phyloP scores from a whole-genome alignment of 2,113 vertebrate genomes.

The Lophura nycthemera region DNA sequence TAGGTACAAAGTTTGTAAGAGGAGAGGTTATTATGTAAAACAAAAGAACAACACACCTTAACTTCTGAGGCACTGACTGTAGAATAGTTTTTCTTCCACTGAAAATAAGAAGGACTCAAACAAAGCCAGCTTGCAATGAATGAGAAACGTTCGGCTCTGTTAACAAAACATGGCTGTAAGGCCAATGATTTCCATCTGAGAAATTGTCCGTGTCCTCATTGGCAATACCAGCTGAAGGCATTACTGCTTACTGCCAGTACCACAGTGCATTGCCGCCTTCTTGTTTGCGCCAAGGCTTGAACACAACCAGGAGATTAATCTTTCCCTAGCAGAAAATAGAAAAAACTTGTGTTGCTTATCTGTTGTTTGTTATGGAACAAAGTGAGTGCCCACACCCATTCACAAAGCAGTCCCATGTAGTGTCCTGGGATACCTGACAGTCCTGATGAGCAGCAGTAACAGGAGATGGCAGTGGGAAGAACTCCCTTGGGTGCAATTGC shows the following conservation, averaged over 20 bases:
- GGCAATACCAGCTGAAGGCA: neutral
- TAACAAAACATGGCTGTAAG: neutral
- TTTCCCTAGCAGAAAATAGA: neutral
- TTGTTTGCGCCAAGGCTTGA: neutral
- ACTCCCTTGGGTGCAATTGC: neutral
- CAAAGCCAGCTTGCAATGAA: slow-evolving; percentile 21
- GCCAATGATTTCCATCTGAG: slow-evolving; percentile 21
- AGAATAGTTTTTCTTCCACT: neutral
- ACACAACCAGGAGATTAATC: rapidly evolving
- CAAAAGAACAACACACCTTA: neutral
- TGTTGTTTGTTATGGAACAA: neutral
- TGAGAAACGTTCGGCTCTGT: neutral
- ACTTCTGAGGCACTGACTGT: neutral
- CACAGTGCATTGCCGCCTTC: neutral
- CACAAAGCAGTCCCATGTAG: neutral
- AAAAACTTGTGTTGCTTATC: neutral
- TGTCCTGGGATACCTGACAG: neutral
- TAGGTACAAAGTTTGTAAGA: neutral
- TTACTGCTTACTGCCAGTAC: neutral
- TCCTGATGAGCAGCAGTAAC: rapidly evolving
- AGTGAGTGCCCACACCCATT: neutral
- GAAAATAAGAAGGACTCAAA: neutral
- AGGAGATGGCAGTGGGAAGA: neutral
- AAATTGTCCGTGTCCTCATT: slow-evolving; percentile 14
- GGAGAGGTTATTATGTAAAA: neutral